phyloP scores from a whole-genome alignment of 30 jellyfish, hydroid and myxozoan genomes.

The Chrysaora quinquecirrha region DNA sequence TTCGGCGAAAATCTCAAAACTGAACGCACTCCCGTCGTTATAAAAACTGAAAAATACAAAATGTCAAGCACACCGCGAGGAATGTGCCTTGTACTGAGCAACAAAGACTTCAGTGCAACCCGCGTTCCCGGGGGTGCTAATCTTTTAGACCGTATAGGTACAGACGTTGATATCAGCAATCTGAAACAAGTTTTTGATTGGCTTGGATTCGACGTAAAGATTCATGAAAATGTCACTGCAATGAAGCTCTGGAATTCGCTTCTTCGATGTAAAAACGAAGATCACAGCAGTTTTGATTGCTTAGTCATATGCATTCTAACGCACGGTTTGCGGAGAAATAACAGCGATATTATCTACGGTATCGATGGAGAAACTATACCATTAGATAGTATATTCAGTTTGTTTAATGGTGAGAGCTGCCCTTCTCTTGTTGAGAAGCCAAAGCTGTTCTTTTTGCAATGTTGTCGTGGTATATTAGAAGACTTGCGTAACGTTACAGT shows the following conservation, averaged over 20 bases:
- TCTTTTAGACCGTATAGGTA: conserved; percentile 49
- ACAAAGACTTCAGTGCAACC: conserved; percentile 50
- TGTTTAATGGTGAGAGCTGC: conserved; percentile 56
- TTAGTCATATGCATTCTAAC: conserved; percentile 72
- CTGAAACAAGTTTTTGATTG: conserved; percentile 40
- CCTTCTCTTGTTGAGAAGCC: conserved; percentile 63
- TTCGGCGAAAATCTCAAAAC: no score
- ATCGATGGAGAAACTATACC: conserved; percentile 69
- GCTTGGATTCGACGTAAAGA: conserved; percentile 48
- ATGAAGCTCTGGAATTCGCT: conserved; percentile 53
- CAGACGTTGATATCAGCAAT: conserved; percentile 54
- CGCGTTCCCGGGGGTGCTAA: not conserved
- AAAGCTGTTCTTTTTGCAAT: conserved; percentile 78
- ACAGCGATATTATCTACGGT: conserved; percentile 53
- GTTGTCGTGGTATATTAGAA: conserved; percentile 63
- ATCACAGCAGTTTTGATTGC: conserved; percentile 65
- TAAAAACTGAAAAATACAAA: conserved; percentile 52
- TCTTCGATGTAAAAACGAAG: not conserved
- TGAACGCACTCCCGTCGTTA: no score
- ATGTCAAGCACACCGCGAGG: conserved; percentile 81
- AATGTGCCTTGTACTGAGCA: conserved; percentile 59
- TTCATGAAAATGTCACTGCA: conserved; percentile 38
- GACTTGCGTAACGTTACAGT: conserved; percentile 2
- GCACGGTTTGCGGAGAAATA: conserved; percentile 54
- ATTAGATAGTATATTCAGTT: conserved; percentile 4